Percentiles rank a stretch among this genome's conserved stretches.
Conservation (phyloP, 1,140 invertebrate genomes). For the Phenacoccus solenopsis region DNA sequence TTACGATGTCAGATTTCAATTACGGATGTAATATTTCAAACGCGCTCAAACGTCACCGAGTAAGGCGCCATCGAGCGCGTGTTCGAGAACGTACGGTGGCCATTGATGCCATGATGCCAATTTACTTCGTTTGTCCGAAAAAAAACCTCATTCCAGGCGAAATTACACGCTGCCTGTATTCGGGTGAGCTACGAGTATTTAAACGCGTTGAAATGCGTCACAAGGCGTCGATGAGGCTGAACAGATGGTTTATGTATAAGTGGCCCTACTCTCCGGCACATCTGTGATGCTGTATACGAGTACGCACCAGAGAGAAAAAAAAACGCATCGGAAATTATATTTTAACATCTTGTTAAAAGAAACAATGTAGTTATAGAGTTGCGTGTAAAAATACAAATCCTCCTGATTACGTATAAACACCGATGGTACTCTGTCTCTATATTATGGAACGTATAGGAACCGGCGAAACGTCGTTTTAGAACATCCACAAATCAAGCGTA, state of each 20-base stretch:
- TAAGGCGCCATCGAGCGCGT: not conserved
- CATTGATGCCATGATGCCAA: not conserved
- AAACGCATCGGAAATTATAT: not conserved
- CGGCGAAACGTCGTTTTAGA: not conserved
- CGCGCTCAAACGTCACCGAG: not conserved
- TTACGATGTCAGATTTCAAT: slow-evolving; percentile 10
- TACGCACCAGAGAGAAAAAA: too few species aligned
- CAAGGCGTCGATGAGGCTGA: not conserved
- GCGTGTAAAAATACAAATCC: not conserved
- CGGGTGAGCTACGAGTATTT: not conserved
- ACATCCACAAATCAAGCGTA: not conserved
- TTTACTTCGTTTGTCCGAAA: not conserved
- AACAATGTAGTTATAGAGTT: not conserved
- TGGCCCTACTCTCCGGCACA: too few species aligned
- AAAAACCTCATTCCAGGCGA: not conserved
- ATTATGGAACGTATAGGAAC: too few species aligned
- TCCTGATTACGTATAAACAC: not conserved
- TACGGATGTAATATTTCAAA: slow-evolving; percentile 17
- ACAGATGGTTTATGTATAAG: not conserved
- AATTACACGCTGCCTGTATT: not conserved
- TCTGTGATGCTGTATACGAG: not conserved
- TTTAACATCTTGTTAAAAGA: slow-evolving; percentile 3
- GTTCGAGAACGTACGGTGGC: not conserved
- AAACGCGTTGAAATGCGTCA: not conserved
- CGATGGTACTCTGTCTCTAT: too few species aligned